These are phyloP conservation scores for Kryptolebias ocellatus DNA, from an alignment of 2,797 vertebrate genomes.

Conservation along the genomic window DNA sequence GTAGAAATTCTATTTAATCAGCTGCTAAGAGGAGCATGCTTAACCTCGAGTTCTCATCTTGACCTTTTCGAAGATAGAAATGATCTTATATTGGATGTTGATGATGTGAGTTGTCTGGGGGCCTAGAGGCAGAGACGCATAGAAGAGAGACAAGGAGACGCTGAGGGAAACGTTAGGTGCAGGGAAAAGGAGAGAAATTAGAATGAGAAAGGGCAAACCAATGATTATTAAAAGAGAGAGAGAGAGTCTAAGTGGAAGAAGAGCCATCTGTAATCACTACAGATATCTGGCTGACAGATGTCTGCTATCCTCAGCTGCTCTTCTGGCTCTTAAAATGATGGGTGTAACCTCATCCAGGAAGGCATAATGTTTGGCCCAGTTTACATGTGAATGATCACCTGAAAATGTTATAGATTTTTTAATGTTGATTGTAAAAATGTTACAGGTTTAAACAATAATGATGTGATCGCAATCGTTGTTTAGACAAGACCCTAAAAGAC, in stretches of 20 bases:
- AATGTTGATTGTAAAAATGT: too few relatives aligned
- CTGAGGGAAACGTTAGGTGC: slow-evolving; percentile 10
- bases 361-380: slow-evolving; percentile 43
- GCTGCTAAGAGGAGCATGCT: slow-evolving; percentile 32
- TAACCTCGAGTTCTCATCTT: slow-evolving; percentile 54
- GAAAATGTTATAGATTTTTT: too few relatives aligned
- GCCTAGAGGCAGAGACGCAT: slow-evolving; percentile 31
- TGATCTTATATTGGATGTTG: slow-evolving; percentile 72
- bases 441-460: too few relatives aligned
- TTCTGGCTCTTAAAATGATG: slow-evolving; percentile 53
- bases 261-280: slow-evolving; percentile 46
- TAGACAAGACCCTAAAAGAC: too few relatives aligned
- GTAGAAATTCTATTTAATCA: slow-evolving; percentile 61
- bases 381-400: too few relatives aligned
- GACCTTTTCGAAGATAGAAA: slow-evolving; percentile 56
- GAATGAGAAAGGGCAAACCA: slow-evolving; percentile 51
- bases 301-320: slow-evolving; percentile 34
- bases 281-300: slow-evolving; percentile 47
- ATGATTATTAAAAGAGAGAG: slow-evolving; percentile 47
- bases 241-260: slow-evolving; percentile 21
- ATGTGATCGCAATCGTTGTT: too few relatives aligned
- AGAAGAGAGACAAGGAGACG: slow-evolving; percentile 12
- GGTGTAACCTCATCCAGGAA: slow-evolving; percentile 49
- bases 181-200: slow-evolving; percentile 56
- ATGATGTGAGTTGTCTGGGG: slow-evolving; percentile 66